A percentile compares a stretch with the other conserved stretches of the same genome.
Evolutionary conservation across 1,140 invertebrate genomes (phyloP).

Genomic region (Leptinotarsa texana): DNA sequence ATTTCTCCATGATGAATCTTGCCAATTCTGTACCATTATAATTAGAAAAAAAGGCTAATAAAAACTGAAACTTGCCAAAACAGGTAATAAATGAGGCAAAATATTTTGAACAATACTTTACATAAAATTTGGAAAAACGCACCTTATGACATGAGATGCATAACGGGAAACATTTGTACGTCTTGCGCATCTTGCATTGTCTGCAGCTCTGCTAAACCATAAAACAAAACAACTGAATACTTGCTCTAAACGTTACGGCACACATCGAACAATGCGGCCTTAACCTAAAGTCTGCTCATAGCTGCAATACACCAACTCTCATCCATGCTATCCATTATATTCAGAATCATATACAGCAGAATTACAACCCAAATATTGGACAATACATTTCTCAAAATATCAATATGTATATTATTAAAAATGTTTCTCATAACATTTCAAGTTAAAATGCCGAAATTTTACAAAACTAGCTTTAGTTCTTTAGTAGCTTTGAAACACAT

Average conservation of each 20-base stretch:
- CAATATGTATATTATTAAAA: neutral
- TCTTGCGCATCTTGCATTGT: constrained; percentile 42
- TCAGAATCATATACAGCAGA: neutral
- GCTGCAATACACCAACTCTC: constrained; percentile 9
- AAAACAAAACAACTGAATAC: constrained; percentile 31
- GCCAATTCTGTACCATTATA: too few relatives aligned
- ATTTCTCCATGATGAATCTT: too few relatives aligned
- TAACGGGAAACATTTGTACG: constrained; percentile 37
- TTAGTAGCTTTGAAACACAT: too few relatives aligned
- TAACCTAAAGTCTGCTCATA: neutral
- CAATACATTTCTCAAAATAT: neutral
- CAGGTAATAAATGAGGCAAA: too few relatives aligned
- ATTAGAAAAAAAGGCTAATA: too few relatives aligned
- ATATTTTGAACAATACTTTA: neutral
- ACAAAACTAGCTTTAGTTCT: too few relatives aligned
- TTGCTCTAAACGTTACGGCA: constrained; percentile 4
- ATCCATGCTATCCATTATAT: neutral
- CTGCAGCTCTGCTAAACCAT: constrained; percentile 37
- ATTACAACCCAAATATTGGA: neutral
- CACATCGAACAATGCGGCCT: constrained; percentile 4
- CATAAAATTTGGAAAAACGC: constrained; percentile 19
- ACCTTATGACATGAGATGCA: constrained; percentile 38
- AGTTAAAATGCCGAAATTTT: too few relatives aligned
- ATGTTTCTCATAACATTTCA: too few relatives aligned
- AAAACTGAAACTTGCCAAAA: too few relatives aligned